Evolutionary conservation across 1,140 invertebrate species (phyloP), one percentile per base, ranked within the genome.

Genomic region (Notospermus geniculatus): DNA sequence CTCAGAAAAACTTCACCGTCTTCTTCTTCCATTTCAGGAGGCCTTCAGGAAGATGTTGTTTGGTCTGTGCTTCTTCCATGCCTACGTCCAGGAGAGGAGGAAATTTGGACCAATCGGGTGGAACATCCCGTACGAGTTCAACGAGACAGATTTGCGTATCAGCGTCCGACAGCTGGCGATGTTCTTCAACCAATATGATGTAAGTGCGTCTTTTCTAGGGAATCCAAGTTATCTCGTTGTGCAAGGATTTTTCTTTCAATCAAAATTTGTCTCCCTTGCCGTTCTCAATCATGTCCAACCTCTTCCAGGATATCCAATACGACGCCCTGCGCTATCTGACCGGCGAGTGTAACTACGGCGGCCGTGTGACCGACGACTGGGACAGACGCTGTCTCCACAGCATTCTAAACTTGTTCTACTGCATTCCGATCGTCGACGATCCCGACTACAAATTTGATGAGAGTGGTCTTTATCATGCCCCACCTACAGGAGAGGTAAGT

Each of bases 41-140:
- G 88, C 68, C 81, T 95, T 95, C 80, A 85, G 95, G 22, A 92
- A 90, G 76, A 80, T 98, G 22, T 76, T 97, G 28, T 97, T 90
- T 75, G 88, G 89, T 30, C 82, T 98, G 17, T 94, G 93, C 76
- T 97, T 97, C 81, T 97, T 97, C 83, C 95, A 98, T 77, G 95
- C 92, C 0, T 84, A 93, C 2, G 86, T 97, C 11, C 92, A 93
- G 79, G 95, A 97, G 78, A 83, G 95, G 53, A 78, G 91, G 15
- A 92, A 93, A 76, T 98, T 95, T 76, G 94, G 94, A 0, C 88
- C 95, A 0, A 86, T 97, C 41, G 95, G 95, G 0, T 83, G 94
- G 95, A 98, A 97, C 75, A 94, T 91, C 54, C 87, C 89, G 0
- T 98, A 97, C 72, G 93, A 95, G 75, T 98, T 97, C 78, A 96